Evolutionary conservation across 1,140 invertebrate genomes (phyloP).

Genomic region (Ruditapes philippinarum): DNA sequence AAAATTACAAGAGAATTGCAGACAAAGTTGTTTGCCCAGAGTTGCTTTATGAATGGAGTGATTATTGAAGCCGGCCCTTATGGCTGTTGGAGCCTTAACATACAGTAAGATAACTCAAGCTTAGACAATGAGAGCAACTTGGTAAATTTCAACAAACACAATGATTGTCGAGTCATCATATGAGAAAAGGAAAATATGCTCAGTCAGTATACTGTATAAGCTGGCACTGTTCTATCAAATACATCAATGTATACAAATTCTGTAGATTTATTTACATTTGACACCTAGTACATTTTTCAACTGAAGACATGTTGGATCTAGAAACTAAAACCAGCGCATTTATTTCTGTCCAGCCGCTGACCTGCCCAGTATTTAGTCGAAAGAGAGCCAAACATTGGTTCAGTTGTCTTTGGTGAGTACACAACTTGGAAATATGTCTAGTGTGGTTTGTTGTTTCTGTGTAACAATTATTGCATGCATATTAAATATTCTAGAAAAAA

Average conservation of each 20-base stretch:
- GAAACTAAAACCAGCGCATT: not conserved
- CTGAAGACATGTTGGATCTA: too few species aligned
- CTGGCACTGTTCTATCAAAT: not conserved
- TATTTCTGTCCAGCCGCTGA: slow-evolving; percentile 15
- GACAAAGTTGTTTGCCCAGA: not conserved
- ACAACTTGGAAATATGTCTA: slow-evolving; percentile 11
- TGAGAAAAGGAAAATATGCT: not conserved
- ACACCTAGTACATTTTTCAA: too few species aligned
- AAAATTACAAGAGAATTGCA: too few species aligned
- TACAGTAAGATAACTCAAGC: not conserved
- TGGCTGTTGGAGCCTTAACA: slow-evolving; percentile 15
- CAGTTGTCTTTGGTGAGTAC: slow-evolving; percentile 15
- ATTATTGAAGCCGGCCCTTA: slow-evolving; percentile 30
- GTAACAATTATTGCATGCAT: slow-evolving; percentile 20
- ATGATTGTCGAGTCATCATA: not conserved
- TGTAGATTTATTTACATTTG: not conserved
- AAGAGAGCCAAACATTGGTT: slow-evolving; percentile 7
- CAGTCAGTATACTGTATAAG: slow-evolving; percentile 14
- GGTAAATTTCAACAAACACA: slow-evolving; percentile 8
- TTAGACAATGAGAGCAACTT: too few species aligned
- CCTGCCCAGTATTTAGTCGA: not conserved
- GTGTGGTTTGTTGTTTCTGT: slow-evolving; percentile 10
- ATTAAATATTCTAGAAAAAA: slow-evolving; percentile 4
- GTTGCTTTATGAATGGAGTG: slow-evolving; percentile 8
- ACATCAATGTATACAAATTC: too few species aligned